Base-by-base conservation (phyloP, 1,140 invertebrate species). In the Drosophila murphyi region DNA sequence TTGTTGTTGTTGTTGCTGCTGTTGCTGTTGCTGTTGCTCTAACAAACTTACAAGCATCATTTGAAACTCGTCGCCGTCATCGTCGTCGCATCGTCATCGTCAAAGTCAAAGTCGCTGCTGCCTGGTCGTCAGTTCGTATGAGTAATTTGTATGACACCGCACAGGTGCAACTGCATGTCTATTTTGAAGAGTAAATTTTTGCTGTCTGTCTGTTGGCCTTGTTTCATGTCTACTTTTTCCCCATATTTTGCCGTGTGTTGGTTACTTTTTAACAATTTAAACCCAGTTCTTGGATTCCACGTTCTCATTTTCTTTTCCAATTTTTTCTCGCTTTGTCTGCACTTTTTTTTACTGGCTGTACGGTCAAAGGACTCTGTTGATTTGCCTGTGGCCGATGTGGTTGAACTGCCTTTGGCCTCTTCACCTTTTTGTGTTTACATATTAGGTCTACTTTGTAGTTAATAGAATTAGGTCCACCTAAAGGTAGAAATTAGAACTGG, bases 11-110 rank as follows among this genome's bases (percentile, higher is more conserved):
- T n/a, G n/a, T n/a, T n/a, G n/a, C n/a, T n/a, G n/a, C n/a, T n/a
- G n/a, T n/a, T 56, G 48, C 52, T 72, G 56, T 56, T n/a, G 39
- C 72, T 68, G 61, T 63, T 80, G 65, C 48, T 82, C 68, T 72
- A 77, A 76, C 67, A 88, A 88, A 88, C 85, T 89, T 88, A 88
- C 80, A 88, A 88, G 83, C 79, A 89, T 80, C 85, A 88, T 89
- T 88, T 80, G 85, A 88, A 88, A 88, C 60, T 89, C 89, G 85
- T 89, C 71, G 63, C 54, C 57, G 43, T 59, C 20, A 1, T 20
- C 28, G 10, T 43, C 28, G n/a, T 39, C 28, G 10, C 28, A 28
- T 39, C 28, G 10, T 43, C 28, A 28, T 39, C 32, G 64, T 77
- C 55, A 62, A 56, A 68, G 75, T 63, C 64, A 67, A 50, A 70